These are phyloP conservation scores for Alviniconcha marisindica DNA, from an alignment of 1,140 invertebrate genomes.

Conservation along the genomic window DNA sequence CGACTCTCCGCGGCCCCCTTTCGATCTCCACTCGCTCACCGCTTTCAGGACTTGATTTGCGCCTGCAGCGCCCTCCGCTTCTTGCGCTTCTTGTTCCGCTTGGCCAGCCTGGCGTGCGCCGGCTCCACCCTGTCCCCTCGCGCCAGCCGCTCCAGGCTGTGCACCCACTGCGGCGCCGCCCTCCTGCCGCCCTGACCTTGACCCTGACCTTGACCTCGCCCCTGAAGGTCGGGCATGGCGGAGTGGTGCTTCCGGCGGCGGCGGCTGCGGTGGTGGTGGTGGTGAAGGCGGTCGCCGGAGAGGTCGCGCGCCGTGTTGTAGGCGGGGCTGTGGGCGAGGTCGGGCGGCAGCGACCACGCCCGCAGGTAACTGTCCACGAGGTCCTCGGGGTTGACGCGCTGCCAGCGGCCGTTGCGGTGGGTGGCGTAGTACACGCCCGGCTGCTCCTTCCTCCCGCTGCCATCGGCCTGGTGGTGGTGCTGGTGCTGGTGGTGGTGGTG, in stretches of 20 bases:
- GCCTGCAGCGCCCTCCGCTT: neutral
- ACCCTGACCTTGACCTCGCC: neutral
- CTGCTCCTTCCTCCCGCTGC: neutral
- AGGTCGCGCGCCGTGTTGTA: neutral
- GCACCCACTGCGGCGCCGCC: neutral
- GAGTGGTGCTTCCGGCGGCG: constrained; percentile 11
- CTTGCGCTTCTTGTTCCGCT: neutral
- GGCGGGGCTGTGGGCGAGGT: neutral
- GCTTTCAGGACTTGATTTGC: too few species aligned
- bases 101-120: neutral
- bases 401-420: neutral
- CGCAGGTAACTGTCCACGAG: constrained; percentile 13
- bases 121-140: neutral
- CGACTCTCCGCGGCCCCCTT: too few species aligned
- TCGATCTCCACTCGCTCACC: too few species aligned
- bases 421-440: constrained; percentile 5
- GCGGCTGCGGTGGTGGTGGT: neutral
- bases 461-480: neutral
- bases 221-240: neutral
- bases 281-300: neutral
- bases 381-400: constrained; percentile 24
- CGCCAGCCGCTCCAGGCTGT: neutral
- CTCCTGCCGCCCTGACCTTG: neutral
- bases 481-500: too few species aligned
- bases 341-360: neutral